Base-by-base conservation (phyloP, 2,113 vertebrate genomes). In the Epinephelus lanceolatus region DNA sequence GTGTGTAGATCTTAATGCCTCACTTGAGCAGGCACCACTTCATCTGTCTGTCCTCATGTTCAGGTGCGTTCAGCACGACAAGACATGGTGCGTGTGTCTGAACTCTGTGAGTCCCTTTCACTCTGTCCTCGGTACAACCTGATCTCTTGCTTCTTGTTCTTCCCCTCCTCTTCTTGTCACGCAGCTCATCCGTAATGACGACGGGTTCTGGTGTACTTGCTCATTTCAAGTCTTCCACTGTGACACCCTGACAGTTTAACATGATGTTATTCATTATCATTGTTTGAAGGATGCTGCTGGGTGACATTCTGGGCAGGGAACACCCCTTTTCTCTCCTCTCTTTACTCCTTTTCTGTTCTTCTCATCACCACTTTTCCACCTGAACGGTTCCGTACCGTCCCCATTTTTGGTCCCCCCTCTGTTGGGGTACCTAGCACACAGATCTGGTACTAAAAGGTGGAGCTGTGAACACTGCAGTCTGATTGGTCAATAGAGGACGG, bases 191-290 rank as follows among this genome's bases (percentile, higher is more conserved):
- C 62, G 5, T 61, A 70, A 71, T 55, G 61, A 61, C 1, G 55
- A 78, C 86, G 56, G 67, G 27, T 52, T 49, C 60, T 17, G 13
- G 68, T 56, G 69, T 55, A 12, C 75, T 53, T 52, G 77, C 65
- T 80, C 66, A 78, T 88, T 86, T 88, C 59, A 81, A 76, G 47
- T 40, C 63, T 42, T 70, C 25, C 40, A 8, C 2, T 30, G 52
- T 86, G 84, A 85, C 84, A 78, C 25, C 42, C n/a, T 80, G 89
- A 85, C 73, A 81, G 57, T 57, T 89, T 67, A 80, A 86, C 79
- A 76, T 70, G 27, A 65, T 56, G 21, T 55, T 63, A 49, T 60
- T 76, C 40, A 49, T 78, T 37, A 11, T 75, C 33, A 42, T 40
- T 4, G 51, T 80, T 71, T 70, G 67, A 61, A 59, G 47, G 5